These are phyloP conservation scores for Rhagonycha fulva DNA, from an alignment of 2,888 invertebrate species.

Conservation along the genomic window DNA sequence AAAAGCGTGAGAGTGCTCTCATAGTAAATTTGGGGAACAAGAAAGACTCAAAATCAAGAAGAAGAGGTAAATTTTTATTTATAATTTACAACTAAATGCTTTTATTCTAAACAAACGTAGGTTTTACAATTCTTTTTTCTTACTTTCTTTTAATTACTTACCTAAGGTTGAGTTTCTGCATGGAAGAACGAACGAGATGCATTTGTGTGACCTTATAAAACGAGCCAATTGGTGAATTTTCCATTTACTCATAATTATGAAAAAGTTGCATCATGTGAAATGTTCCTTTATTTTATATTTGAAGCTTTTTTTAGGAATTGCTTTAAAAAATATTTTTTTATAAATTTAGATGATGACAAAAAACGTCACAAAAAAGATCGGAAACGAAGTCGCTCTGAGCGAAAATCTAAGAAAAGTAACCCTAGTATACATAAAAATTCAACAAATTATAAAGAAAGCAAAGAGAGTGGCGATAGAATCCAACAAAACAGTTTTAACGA, in stretches of 20 bases:
- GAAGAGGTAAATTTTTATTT: conserved; percentile 16
- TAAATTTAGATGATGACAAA: neutral
- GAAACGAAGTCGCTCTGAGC: conserved; percentile 17
- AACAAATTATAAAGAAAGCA: conserved; percentile 33
- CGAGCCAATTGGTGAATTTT: too few species aligned
- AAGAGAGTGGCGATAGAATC: conserved; percentile 16
- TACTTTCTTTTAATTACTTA: neutral
- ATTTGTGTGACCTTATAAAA: neutral
- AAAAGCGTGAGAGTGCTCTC: conserved; percentile 35
- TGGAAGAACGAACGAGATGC: neutral
- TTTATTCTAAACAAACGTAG: neutral
- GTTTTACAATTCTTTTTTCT: neutral
- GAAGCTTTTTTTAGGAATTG: too few species aligned
- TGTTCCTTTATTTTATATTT: neutral
- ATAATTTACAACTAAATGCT: neutral
- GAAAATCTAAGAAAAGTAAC: conserved; percentile 8
- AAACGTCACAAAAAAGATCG: conserved; percentile 11
- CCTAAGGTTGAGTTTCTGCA: neutral
- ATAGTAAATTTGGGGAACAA: conserved; percentile 13
- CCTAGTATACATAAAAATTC: conserved; percentile 28
- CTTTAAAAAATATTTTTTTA: neutral
- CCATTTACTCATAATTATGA: too few species aligned
- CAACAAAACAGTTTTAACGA: conserved; percentile 21
- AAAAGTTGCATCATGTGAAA: neutral
- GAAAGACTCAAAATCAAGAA: conserved; percentile 22